These are phyloP conservation scores for Seriola aureovittata DNA, from an alignment of 2,113 vertebrate genomes.

Conservation along the genomic window DNA sequence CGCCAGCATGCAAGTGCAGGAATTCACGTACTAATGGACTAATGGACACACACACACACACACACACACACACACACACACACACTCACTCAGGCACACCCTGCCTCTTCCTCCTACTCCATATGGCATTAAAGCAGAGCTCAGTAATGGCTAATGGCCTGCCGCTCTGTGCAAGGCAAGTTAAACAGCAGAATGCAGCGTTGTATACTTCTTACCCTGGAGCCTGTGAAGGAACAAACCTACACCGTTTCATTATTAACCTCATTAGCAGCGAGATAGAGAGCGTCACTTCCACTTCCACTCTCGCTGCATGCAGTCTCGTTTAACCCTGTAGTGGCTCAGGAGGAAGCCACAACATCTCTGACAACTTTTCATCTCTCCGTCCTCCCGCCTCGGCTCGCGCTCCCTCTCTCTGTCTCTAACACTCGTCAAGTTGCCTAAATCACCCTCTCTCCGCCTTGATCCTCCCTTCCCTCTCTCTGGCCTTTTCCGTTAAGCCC, in stretches of 20 bases:
- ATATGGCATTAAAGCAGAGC: conserved; percentile 51
- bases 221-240: conserved; percentile 38
- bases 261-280: conserved; percentile 47
- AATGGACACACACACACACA: conserved; percentile 40
- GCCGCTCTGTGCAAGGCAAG: conserved; percentile 51
- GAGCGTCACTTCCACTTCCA: conserved; percentile 17
- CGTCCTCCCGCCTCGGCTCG: conserved; percentile 6
- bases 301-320: conserved; percentile 14
- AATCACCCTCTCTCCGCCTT: conserved; percentile 40
- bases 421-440: conserved; percentile 17
- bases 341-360: background rate
- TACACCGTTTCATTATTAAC: conserved; percentile 71
- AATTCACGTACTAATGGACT: conserved; percentile 65
- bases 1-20: conserved; percentile 27
- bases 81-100: conserved; percentile 37
- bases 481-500: conserved; percentile 68
- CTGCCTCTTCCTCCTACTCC: conserved; percentile 47
- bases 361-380: conserved; percentile 18
- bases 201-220: conserved; percentile 45
- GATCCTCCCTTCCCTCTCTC: conserved; percentile 40
- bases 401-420: conserved; percentile 14
- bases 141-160: conserved; percentile 69
- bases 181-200: conserved; percentile 58
- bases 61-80: conserved; percentile 10
- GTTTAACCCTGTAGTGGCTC: conserved; percentile 52